phyloP scores from a whole-genome alignment of 2,113 vertebrate species.

The Gymnarchus niloticus region DNA sequence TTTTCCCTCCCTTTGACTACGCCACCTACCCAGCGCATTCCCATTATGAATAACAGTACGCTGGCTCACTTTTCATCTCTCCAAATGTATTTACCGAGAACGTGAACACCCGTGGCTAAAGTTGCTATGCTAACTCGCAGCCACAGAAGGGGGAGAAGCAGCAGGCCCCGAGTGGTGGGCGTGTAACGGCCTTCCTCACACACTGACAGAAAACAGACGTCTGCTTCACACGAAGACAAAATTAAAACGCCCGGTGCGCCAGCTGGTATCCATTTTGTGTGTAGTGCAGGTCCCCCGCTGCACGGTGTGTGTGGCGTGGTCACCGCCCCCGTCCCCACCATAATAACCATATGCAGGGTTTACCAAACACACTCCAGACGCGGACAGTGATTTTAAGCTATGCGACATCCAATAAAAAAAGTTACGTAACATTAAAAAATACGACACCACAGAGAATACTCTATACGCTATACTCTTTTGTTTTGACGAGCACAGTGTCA shows the following conservation, averaged over 20 bases:
- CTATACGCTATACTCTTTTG: neutral
- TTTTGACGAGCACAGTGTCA: neutral
- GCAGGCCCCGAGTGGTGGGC: neutral
- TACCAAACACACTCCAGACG: neutral
- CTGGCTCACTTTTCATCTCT: neutral
- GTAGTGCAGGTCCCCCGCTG: neutral
- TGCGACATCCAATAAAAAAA: neutral
- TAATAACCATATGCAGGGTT: neutral
- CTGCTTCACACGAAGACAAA: neutral
- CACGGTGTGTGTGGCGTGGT: neutral
- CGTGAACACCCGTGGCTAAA: neutral
- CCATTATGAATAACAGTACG: too few species aligned
- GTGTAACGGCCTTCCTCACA: neutral
- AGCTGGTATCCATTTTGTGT: conserved; percentile 7
- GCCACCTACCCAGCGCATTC: neutral
- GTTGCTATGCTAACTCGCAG: neutral
- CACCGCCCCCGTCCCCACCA: neutral
- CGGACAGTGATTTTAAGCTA: neutral
- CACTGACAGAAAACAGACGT: neutral
- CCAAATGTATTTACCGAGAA: neutral
- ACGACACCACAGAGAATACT: conserved; percentile 1
- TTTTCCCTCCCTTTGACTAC: too few species aligned
- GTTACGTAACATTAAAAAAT: neutral
- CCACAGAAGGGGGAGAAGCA: neutral
- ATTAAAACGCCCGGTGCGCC: neutral